Percentiles rank a stretch among this genome's conserved stretches.
These are phyloP conservation scores for Spinus pinus DNA, from an alignment of 2,797 vertebrate species.

Conservation along the genomic window DNA sequence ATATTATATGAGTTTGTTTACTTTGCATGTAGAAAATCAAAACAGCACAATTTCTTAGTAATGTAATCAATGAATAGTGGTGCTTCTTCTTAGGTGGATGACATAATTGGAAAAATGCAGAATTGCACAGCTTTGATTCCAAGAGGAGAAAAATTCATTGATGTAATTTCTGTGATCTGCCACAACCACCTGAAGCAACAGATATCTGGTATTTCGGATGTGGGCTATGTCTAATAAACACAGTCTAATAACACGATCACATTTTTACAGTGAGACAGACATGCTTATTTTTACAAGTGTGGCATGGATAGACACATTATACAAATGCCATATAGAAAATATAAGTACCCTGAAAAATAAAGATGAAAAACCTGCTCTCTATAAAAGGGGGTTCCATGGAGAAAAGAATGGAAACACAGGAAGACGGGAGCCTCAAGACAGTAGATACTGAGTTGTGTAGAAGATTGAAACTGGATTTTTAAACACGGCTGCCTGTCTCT, in stretches of 20 bases:
- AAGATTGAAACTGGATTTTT: conserved; percentile 11
- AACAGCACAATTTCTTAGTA: not conserved
- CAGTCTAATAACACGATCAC: not conserved
- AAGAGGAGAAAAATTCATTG: not conserved
- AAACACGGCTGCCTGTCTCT: not conserved
- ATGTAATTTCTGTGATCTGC: not conserved
- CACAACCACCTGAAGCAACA: not conserved
- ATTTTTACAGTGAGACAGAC: not conserved
- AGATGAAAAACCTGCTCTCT: not conserved
- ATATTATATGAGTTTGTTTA: not conserved
- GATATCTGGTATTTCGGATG: not conserved
- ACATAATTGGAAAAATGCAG: not conserved
- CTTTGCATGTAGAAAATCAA: not conserved
- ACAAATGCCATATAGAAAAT: not conserved
- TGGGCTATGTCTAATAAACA: not conserved
- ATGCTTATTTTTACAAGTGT: not conserved
- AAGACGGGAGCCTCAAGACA: not conserved
- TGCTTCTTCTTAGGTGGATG: not conserved
- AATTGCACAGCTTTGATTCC: not conserved
- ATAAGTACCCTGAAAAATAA: not conserved
- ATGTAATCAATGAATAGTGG: not conserved
- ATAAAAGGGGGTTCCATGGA: not conserved
- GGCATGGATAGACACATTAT: not conserved
- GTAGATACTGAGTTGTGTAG: not conserved
- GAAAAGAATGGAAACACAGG: not conserved